These are phyloP conservation scores for Hydrocynus forskahlii DNA, from an alignment of 2,797 vertebrate species.

Conservation along the genomic window DNA sequence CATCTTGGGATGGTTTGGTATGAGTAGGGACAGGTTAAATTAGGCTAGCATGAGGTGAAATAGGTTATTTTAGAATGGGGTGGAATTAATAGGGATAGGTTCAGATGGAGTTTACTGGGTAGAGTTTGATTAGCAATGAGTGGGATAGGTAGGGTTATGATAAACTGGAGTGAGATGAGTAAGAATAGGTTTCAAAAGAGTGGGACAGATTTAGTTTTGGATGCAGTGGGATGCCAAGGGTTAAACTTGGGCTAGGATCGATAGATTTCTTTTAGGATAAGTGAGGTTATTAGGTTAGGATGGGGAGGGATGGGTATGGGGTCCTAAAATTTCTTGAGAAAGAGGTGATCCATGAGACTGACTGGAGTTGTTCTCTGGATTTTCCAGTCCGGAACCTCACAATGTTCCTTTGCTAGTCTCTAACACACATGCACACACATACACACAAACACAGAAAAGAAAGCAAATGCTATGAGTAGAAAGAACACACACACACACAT, in stretches of 20 bases:
- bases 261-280: not conserved
- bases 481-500: conserved; percentile 5
- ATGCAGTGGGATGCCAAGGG: not conserved
- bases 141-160: not conserved
- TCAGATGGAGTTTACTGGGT: not conserved
- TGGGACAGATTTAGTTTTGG: no score
- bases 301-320: not conserved
- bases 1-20: no score
- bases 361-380: not conserved
- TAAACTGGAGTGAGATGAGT: not conserved
- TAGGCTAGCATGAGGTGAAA: no score
- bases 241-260: not conserved
- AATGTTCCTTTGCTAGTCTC: not conserved
- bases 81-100: not conserved
- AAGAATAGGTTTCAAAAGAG: no score
- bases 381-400: not conserved
- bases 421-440: not conserved
- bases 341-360: not conserved
- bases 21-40: no score
- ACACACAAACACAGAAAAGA: conserved; percentile 10
- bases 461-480: no score
- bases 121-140: not conserved
- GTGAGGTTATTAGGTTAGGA: not conserved
- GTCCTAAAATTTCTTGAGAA: no score
- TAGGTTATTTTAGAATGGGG: not conserved